Percentiles rank a stretch among this genome's conserved stretches.
phyloP scores from a whole-genome alignment of 1,140 invertebrate species.

The Atta colombica region DNA sequence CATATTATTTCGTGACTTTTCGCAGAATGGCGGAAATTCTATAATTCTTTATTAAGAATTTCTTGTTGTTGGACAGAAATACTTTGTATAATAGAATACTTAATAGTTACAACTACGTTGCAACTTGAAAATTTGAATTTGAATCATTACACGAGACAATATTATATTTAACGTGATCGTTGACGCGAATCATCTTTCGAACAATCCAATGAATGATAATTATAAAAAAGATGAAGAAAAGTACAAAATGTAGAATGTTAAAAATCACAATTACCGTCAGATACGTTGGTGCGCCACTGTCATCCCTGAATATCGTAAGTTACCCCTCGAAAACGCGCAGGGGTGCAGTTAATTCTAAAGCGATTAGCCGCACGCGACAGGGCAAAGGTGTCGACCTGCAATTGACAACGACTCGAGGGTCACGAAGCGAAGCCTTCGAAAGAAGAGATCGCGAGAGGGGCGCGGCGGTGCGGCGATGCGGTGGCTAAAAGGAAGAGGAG shows the following conservation, averaged over 20 bases:
- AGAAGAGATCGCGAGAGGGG: slow-evolving; percentile 63
- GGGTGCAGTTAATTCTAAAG: slow-evolving; percentile 84
- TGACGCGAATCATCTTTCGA: neutral
- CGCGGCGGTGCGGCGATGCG: neutral
- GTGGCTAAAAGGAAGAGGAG: slow-evolving; percentile 66
- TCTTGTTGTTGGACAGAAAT: too few species aligned
- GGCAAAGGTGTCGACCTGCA: slow-evolving; percentile 85
- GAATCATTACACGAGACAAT: too few species aligned
- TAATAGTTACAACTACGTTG: too few species aligned
- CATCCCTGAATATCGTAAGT: slow-evolving; percentile 50
- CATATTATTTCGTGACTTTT: neutral
- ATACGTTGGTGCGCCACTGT: slow-evolving; percentile 24
- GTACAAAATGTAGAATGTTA: neutral
- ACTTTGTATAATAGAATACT: too few species aligned
- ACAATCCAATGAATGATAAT: neutral
- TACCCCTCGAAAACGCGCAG: slow-evolving; percentile 69
- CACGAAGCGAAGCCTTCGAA: slow-evolving; percentile 64
- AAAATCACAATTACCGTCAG: slow-evolving; percentile 21
- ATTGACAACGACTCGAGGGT: slow-evolving; percentile 84
- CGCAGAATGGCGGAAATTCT: neutral
- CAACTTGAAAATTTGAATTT: too few species aligned
- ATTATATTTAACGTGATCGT: neutral
- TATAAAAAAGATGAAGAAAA: neutral
- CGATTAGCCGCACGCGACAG: slow-evolving; percentile 85
- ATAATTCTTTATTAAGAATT: too few species aligned